These are phyloP conservation scores for Rhamphomyia laevipes DNA, from an alignment of 2,888 invertebrate genomes.

Conservation along the genomic window DNA sequence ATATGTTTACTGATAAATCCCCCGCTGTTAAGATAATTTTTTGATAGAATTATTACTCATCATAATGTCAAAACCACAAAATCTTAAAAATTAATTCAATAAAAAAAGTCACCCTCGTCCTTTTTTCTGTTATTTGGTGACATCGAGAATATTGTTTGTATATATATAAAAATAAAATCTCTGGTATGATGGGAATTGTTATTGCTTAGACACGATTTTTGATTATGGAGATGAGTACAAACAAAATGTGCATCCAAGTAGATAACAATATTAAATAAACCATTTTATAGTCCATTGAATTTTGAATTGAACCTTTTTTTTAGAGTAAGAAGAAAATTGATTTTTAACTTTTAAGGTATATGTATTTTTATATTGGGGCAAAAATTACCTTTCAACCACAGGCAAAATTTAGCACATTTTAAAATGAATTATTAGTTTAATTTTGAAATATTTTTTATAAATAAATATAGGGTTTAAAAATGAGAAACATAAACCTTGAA, in stretches of 20 bases:
- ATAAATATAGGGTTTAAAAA: not conserved
- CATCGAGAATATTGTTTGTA: not conserved
- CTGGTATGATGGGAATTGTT: not conserved
- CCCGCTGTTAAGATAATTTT: too few species aligned
- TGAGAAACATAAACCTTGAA: too few species aligned
- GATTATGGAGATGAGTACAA: constrained; percentile 11
- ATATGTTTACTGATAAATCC: not conserved
- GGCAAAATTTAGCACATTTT: constrained; percentile 10
- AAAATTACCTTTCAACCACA: constrained; percentile 20
- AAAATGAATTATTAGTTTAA: not conserved
- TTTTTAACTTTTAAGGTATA: not conserved
- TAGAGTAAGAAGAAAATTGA: not conserved
- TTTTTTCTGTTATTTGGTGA: not conserved
- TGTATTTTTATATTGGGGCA: not conserved
- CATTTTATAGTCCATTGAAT: constrained; percentile 40
- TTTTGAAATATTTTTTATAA: not conserved
- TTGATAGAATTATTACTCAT: not conserved
- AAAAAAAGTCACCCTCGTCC: not conserved
- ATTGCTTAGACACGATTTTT: not conserved
- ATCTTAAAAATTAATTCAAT: not conserved
- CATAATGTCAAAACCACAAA: not conserved
- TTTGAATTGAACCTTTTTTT: constrained; percentile 7
- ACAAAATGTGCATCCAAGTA: constrained; percentile 34
- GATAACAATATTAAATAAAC: constrained; percentile 33
- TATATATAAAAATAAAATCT: not conserved